Percentiles rank a stretch among this genome's conserved stretches.
Conservation (phyloP, 1,140 invertebrate genomes). For the Euwallacea similis region DNA sequence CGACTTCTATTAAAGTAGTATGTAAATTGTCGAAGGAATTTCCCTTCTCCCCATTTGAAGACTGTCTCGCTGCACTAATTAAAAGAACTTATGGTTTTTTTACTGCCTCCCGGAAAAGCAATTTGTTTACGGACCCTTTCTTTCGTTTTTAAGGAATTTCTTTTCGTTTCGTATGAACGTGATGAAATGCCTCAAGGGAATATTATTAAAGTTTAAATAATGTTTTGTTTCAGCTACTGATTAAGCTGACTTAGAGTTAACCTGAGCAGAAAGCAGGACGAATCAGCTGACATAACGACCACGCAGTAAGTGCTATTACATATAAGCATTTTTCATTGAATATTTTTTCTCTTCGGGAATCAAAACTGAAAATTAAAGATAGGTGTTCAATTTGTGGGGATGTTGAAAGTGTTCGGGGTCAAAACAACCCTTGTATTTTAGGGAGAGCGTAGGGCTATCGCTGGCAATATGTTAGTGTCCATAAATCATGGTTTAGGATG, state of each 20-base stretch:
- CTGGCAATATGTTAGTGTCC: constrained; percentile 54
- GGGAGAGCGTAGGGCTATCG: constrained; percentile 37
- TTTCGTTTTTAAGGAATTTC: constrained; percentile 35
- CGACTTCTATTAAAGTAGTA: constrained; percentile 40
- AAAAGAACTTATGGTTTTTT: constrained; percentile 46
- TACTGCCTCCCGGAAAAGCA: constrained; percentile 36
- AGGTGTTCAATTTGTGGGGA: constrained; percentile 35
- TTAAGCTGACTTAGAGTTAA: no score
- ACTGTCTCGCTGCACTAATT: constrained; percentile 40
- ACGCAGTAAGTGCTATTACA: no score
- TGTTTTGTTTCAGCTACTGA: no score
- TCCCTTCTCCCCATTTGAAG: constrained; percentile 32
- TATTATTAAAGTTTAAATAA: no score
- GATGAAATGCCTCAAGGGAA: neutral
- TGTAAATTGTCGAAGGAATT: constrained; percentile 39
- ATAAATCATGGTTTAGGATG: constrained; percentile 56
- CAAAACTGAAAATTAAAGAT: constrained; percentile 26
- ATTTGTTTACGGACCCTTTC: constrained; percentile 41
- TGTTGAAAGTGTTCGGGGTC: constrained; percentile 22
- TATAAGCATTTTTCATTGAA: no score
- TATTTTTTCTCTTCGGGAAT: neutral
- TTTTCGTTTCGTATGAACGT: constrained; percentile 7
- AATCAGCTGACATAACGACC: no score
- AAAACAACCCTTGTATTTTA: constrained; percentile 35
- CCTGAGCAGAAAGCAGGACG: no score